Evolutionary conservation across 2,113 vertebrate genomes (phyloP), one percentile per base, ranked within the genome.

Genomic region (Cygnus buccinator): DNA sequence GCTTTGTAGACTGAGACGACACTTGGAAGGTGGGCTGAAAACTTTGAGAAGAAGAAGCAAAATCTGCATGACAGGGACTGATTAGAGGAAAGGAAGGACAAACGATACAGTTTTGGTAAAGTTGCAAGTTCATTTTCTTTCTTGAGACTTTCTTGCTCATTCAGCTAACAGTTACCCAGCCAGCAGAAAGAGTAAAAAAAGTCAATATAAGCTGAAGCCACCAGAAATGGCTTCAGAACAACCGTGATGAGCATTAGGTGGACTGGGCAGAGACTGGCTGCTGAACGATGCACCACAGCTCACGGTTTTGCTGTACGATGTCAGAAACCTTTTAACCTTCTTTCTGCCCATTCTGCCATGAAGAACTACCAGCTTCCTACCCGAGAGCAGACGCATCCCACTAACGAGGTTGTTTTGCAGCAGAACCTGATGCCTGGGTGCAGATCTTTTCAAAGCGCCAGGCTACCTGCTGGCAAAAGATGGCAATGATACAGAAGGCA

Each of bases 61-160:
- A 85, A 59, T 28, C 43, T 11, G 6, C 7, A 4, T 4, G 15
- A 22, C 0, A 0, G 28, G 18, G 58, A n/a, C 5, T 1, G 8
- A 20, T 55, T 17, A 15, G 23, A 48, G 20, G 21, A 19, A 33
- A 63, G 41, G 16, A 55, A 62, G 48, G 71, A 68, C 8, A 13
- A 63, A 48, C 2, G 20, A 31, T 10, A 66, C 10, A 21, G 1
- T 26, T 63, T 26, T 35, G 12, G 37, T 20, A 4, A 57, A 28
- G 39, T 8, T 46, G 15, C 23, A 62, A 31, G 26, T 13, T 14
- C 35, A 13, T 50, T 43, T 23, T 17, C 25, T 31, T 35, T 13
- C 37, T 48, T 21, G 26, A 37, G 8, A 37, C 19, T 10, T 16
- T 2, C 31, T 70, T n/a, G 17, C 39, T 62, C 20, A 14, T 17